Percentiles rank a stretch among this genome's conserved stretches.
Conservation (phyloP, 2,113 vertebrate genomes). For the Paradisaea rubra region DNA sequence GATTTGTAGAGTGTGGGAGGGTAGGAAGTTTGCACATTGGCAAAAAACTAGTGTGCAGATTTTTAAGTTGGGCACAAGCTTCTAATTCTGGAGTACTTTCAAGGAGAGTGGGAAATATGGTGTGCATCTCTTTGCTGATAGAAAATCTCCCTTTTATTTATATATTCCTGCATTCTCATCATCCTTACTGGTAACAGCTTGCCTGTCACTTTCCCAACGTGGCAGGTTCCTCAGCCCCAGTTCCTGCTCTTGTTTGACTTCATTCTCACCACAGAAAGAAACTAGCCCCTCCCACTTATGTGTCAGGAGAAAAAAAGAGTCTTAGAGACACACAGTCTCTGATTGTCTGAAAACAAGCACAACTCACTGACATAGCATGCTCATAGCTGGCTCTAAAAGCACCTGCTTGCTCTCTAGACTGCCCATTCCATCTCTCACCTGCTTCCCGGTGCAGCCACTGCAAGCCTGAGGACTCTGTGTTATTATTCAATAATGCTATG, state of each 20-base stretch:
- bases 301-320: not conserved
- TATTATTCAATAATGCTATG: not conserved
- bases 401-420: not conserved
- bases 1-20: not conserved
- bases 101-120: not conserved
- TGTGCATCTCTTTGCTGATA: not conserved
- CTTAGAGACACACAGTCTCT: not conserved
- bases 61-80: not conserved
- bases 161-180: not conserved
- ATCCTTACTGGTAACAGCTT: not conserved
- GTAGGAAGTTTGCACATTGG: not conserved
- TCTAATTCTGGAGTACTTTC: not conserved
- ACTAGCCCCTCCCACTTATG: not conserved
- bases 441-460: not conserved
- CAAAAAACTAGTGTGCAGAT: not conserved
- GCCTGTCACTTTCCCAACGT: not conserved
- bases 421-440: not conserved
- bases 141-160: not conserved
- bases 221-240: not conserved
- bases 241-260: not conserved
- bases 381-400: not conserved
- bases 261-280: not conserved
- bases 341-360: not conserved
- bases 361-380: not conserved
- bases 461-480: not conserved